Conservation (phyloP, 2,113 vertebrate genomes). For the Sceloporus undulatus region DNA sequence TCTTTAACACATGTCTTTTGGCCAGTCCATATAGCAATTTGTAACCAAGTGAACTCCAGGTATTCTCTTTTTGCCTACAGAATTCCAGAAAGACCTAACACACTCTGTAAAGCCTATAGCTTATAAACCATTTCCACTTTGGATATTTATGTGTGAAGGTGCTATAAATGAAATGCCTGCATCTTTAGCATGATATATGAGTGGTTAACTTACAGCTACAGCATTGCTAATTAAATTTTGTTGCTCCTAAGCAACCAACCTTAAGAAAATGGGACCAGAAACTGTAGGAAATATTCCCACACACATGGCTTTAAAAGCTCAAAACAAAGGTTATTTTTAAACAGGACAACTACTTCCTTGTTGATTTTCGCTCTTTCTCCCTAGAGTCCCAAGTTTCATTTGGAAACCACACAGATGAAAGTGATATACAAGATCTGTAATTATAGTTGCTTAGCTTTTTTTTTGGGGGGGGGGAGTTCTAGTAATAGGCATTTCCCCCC, state of each 20-base stretch:
- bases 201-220: conserved; percentile 3
- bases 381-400: conserved; percentile 38
- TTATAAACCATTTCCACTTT: conserved; percentile 10
- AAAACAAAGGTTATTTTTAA: conserved; percentile 52
- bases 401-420: conserved; percentile 36
- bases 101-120: neutral
- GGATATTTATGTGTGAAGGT: conserved; percentile 10
- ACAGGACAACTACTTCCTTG: conserved; percentile 41
- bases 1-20: too few species aligned
- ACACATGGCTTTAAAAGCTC: conserved; percentile 17
- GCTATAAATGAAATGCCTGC: conserved; percentile 35
- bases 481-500: conserved; percentile 32
- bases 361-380: conserved; percentile 43
- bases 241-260: conserved; percentile 16
- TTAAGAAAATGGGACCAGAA: conserved; percentile 25
- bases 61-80: neutral
- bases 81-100: neutral
- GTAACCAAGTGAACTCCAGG: neutral
- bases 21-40: neutral
- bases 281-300: conserved; percentile 2
- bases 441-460: conserved; percentile 28
- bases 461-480: conserved; percentile 27
- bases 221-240: conserved; percentile 33
- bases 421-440: conserved; percentile 38
- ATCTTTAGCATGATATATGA: conserved; percentile 27